Conservation (phyloP, 2,113 vertebrate genomes). For the Arizona elegans region DNA sequence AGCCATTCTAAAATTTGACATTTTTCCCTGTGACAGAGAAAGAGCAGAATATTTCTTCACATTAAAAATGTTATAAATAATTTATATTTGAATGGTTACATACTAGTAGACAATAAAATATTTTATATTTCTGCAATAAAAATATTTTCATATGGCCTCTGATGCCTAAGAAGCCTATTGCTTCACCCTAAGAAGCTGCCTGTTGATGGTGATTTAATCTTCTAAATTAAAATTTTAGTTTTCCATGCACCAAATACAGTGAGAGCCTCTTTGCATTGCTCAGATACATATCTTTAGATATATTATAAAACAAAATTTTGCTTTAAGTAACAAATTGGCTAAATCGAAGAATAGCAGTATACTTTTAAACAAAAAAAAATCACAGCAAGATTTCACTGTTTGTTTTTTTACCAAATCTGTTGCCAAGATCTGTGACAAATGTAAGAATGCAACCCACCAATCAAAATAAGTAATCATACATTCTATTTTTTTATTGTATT, state of each 20-base stretch:
- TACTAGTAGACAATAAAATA: not conserved
- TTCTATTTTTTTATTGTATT: constrained; percentile 34
- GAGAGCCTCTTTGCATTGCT: constrained; percentile 23
- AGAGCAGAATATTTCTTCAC: not conserved
- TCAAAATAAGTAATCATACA: constrained; percentile 5
- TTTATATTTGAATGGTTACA: not conserved
- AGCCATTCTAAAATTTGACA: not conserved
- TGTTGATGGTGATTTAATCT: not conserved
- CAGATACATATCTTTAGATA: not conserved
- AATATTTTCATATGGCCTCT: not conserved
- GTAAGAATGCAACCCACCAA: constrained; percentile 20
- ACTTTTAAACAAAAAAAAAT: not conserved
- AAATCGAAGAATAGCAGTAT: not conserved
- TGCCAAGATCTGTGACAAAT: constrained; percentile 1
- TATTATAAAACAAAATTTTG: constrained; percentile 18
- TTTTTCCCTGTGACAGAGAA: not conserved
- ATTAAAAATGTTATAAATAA: not conserved
- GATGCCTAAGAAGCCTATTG: not conserved
- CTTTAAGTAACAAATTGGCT: constrained; percentile 34
- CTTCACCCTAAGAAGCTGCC: not conserved
- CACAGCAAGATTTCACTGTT: constrained; percentile 13
- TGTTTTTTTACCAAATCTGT: constrained; percentile 25
- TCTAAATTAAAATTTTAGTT: constrained; percentile 9
- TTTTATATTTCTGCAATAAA: not conserved
- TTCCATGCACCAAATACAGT: not conserved